A percentile compares a stretch with the other conserved stretches of the same genome.
phyloP scores from a whole-genome alignment of 2,888 invertebrate genomes.

The Bhutanitis thaidina region DNA sequence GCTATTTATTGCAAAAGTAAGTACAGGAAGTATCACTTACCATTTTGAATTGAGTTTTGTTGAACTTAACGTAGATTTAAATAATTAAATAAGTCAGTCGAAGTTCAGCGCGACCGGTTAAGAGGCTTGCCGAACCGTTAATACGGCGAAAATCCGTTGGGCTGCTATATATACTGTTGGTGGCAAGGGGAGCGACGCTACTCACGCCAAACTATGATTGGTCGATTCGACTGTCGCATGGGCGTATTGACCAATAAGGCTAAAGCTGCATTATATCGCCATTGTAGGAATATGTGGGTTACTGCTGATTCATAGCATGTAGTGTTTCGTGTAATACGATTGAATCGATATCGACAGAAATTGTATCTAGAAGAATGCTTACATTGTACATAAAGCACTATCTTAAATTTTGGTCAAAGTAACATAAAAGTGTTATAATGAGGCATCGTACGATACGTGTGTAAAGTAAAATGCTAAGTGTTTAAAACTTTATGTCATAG shows the following conservation, averaged over 20 bases:
- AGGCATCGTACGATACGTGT: too few relatives aligned
- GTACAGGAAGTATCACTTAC: constrained; percentile 48
- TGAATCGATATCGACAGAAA: constrained; percentile 22
- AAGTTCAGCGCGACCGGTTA: constrained; percentile 83
- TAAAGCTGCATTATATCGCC: constrained; percentile 68
- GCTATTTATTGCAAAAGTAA: neutral
- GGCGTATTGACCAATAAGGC: constrained; percentile 68
- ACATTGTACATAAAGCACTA: too few relatives aligned
- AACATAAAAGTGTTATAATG: too few relatives aligned
- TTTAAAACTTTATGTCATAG: too few relatives aligned
- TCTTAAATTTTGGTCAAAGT: too few relatives aligned
- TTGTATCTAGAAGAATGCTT: too few relatives aligned
- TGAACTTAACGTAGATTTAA: constrained; percentile 70
- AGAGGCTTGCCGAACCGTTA: constrained; percentile 85
- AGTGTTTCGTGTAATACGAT: constrained; percentile 24
- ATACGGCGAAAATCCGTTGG: constrained; percentile 66
- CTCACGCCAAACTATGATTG: constrained; percentile 62
- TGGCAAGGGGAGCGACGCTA: constrained; percentile 75
- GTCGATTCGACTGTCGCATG: constrained; percentile 62
- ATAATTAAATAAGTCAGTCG: constrained; percentile 68
- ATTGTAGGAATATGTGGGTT: constrained; percentile 74
- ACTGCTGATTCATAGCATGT: constrained; percentile 42
- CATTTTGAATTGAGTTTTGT: constrained; percentile 74
- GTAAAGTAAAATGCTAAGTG: too few relatives aligned
- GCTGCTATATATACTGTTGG: constrained; percentile 77